A percentile compares a stretch with the other conserved stretches of the same genome.
phyloP scores from a whole-genome alignment of 23 tunicate species.

The Oikopleura vanhoeffeni region DNA sequence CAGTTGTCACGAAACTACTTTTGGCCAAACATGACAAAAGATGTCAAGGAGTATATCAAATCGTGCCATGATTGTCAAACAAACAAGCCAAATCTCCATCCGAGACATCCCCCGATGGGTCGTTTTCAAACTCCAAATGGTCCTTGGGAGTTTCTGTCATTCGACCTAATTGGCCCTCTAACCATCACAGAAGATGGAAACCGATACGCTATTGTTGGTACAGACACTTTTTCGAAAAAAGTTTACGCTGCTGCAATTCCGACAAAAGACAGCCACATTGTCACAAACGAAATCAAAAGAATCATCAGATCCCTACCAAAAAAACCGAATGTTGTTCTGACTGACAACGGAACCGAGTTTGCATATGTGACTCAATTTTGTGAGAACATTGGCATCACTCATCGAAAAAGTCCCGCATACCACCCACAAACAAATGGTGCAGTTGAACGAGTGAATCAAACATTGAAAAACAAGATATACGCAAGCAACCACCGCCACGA shows the following conservation, averaged over 20 bases:
- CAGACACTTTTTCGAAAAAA: not conserved
- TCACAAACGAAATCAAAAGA: not conserved
- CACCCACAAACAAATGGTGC: not conserved
- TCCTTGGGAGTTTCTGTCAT: not conserved
- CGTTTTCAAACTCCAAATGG: not conserved
- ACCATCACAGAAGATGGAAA: not conserved
- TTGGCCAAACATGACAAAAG: not conserved
- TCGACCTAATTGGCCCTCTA: not conserved
- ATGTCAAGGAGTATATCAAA: not conserved
- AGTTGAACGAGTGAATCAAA: not conserved
- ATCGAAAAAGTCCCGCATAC: not conserved
- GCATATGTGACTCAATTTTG: not conserved
- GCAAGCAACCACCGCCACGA: not conserved
- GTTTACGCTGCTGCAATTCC: not conserved
- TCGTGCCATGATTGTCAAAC: not conserved
- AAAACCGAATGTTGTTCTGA: not conserved
- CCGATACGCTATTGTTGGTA: not conserved
- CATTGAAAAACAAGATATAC: not conserved
- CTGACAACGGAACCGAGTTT: slow-evolving; percentile 1
- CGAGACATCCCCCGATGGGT: not conserved
- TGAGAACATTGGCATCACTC: not conserved
- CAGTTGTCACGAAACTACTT: not conserved
- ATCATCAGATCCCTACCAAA: not conserved
- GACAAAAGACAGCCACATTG: not conserved
- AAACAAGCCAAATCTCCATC: not conserved